phyloP scores from a whole-genome alignment of 2,797 vertebrate species.

The Podarcis siculus region DNA sequence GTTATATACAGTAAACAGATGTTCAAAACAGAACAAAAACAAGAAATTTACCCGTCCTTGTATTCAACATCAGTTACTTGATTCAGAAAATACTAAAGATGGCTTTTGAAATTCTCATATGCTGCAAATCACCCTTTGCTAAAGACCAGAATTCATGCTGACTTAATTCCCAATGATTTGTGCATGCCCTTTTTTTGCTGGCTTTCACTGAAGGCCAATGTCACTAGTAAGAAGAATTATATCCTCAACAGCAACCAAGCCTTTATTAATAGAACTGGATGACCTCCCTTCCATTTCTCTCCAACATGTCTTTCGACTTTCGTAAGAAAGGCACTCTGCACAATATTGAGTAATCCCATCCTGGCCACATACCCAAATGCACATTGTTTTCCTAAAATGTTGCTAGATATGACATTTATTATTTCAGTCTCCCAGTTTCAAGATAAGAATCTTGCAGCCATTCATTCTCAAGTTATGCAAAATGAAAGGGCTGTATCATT shows the following conservation, averaged over 20 bases:
- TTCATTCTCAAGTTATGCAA: background rate
- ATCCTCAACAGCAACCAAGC: background rate
- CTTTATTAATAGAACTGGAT: background rate
- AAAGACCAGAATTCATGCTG: background rate
- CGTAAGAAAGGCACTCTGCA: background rate
- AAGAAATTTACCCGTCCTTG: background rate
- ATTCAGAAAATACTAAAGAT: background rate
- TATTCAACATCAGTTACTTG: background rate
- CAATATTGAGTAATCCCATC: background rate
- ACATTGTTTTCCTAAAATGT: conserved; percentile 11
- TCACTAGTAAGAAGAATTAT: background rate
- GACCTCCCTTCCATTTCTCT: background rate
- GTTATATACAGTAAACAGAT: background rate
- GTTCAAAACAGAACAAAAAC: background rate
- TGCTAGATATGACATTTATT: background rate
- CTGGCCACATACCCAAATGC: background rate
- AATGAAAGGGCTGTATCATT: background rate
- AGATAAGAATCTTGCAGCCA: background rate
- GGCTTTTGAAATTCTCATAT: background rate
- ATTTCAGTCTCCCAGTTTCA: background rate
- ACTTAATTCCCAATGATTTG: background rate
- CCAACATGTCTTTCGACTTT: background rate
- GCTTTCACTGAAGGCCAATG: background rate
- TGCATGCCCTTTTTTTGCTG: background rate
- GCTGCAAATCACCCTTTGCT: background rate